Conservation (phyloP, 1,140 invertebrate species). For the Kradibia gibbosae region DNA sequence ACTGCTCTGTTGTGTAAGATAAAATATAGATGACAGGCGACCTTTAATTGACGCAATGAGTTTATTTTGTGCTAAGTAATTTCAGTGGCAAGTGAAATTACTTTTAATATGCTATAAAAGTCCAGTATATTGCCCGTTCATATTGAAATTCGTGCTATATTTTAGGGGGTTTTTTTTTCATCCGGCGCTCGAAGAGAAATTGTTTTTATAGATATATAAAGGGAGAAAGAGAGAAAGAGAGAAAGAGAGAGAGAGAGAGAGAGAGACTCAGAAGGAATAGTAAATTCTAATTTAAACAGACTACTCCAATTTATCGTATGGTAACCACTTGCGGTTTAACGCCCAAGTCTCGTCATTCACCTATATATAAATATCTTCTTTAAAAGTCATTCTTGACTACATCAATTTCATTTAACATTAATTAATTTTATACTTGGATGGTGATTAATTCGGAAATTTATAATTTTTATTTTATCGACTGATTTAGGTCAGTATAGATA, state of each 20-base stretch:
- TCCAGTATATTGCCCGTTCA: no score
- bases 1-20: background rate
- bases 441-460: background rate
- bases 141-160: background rate
- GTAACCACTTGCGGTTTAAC: conserved; percentile 32
- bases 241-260: no score
- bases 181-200: background rate
- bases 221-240: no score
- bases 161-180: background rate
- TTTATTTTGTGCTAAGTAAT: conserved; percentile 15
- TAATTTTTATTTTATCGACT: background rate
- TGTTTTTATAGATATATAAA: background rate
- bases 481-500: background rate
- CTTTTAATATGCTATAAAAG: background rate
- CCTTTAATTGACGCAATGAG: background rate
- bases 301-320: conserved; percentile 17
- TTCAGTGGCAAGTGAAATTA: background rate
- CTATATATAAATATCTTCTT: conserved; percentile 1
- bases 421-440: background rate
- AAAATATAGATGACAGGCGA: background rate
- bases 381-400: background rate
- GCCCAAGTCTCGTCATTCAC: background rate
- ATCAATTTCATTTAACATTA: conserved; percentile 11
- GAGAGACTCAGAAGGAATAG: background rate
- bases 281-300: conserved; percentile 26